Percentiles rank a stretch among this genome's conserved stretches.
These are phyloP conservation scores for Thalassarche chlororhynchos DNA, from an alignment of 2,113 vertebrate species.

Conservation along the genomic window DNA sequence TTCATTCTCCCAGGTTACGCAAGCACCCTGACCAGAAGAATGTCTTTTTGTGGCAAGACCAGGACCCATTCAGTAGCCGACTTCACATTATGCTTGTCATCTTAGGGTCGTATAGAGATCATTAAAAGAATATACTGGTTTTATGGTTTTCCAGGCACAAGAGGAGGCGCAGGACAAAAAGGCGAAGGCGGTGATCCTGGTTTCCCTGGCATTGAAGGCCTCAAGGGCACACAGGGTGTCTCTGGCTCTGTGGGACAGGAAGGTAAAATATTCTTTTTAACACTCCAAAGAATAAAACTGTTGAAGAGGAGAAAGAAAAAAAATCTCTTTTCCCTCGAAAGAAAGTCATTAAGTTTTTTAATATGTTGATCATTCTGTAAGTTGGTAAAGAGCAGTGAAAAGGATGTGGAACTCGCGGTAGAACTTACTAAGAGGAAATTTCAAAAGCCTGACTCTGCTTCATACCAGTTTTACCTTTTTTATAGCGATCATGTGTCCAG, in stretches of 20 bases:
- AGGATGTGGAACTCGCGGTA: not conserved
- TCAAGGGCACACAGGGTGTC: constrained; percentile 77
- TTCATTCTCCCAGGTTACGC: not conserved
- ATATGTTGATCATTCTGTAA: not conserved
- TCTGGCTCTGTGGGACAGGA: constrained; percentile 75
- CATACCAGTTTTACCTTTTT: not conserved
- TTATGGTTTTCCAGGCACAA: constrained; percentile 63
- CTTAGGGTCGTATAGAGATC: not conserved
- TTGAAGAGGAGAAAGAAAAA: not conserved
- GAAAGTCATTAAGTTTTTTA: not conserved
- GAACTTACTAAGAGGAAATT: not conserved
- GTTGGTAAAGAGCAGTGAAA: not conserved
- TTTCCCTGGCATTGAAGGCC: constrained; percentile 83
- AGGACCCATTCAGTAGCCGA: not conserved
- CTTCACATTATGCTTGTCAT: not conserved
- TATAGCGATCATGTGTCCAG: not conserved
- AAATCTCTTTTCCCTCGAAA: not conserved
- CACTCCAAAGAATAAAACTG: not conserved
- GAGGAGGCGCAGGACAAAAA: constrained; percentile 71
- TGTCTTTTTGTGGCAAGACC: not conserved
- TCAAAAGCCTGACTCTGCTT: not conserved
- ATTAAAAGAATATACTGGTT: not conserved
- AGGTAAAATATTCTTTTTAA: constrained; percentile 70
- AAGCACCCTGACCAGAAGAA: not conserved
- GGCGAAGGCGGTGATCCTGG: constrained; percentile 80